Evolutionary conservation across 2,888 invertebrate species (phyloP).

Genomic region (Nephrotoma flavescens): DNA sequence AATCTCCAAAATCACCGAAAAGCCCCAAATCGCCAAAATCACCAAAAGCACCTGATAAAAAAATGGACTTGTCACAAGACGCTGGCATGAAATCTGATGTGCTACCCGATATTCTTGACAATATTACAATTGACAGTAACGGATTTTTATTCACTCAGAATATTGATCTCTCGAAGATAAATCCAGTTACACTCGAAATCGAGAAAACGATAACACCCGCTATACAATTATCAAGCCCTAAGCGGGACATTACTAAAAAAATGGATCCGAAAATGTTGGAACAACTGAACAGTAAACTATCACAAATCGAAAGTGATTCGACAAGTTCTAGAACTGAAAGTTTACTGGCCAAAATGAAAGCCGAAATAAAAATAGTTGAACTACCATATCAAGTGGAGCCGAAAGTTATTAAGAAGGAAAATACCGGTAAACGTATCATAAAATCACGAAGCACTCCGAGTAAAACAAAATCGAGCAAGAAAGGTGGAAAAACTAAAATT

Average conservation of each 20-base stretch:
- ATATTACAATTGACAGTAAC: conserved; percentile 32
- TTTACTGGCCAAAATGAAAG: conserved; percentile 35
- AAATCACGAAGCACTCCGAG: conserved; percentile 49
- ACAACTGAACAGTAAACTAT: conserved; percentile 54
- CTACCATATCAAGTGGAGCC: conserved; percentile 37
- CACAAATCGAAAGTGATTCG: conserved; percentile 63
- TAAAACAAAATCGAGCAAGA: conserved; percentile 42
- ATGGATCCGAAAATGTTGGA: conserved; percentile 53
- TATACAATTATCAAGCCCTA: conserved; percentile 51
- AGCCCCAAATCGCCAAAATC: conserved; percentile 47
- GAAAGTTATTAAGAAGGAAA: conserved; percentile 43
- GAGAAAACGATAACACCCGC: conserved; percentile 43
- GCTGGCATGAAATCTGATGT: conserved; percentile 27
- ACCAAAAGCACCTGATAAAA: conserved; percentile 31
- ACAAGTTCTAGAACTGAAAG: conserved; percentile 61
- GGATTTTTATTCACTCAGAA: conserved; percentile 56
- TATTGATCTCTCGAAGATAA: conserved; percentile 56
- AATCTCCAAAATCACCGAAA: conserved; percentile 49
- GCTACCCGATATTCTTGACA: conserved; percentile 39
- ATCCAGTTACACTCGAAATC: conserved; percentile 55
- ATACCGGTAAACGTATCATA: conserved; percentile 44
- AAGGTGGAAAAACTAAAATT: conserved; percentile 41
- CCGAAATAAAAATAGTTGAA: conserved; percentile 40
- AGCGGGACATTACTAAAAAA: conserved; percentile 51
- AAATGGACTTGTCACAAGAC: conserved; percentile 17